Evolutionary conservation across 2,113 vertebrate species (phyloP), one percentile per base, ranked within the genome.

Genomic region (Blennius ocellaris): DNA sequence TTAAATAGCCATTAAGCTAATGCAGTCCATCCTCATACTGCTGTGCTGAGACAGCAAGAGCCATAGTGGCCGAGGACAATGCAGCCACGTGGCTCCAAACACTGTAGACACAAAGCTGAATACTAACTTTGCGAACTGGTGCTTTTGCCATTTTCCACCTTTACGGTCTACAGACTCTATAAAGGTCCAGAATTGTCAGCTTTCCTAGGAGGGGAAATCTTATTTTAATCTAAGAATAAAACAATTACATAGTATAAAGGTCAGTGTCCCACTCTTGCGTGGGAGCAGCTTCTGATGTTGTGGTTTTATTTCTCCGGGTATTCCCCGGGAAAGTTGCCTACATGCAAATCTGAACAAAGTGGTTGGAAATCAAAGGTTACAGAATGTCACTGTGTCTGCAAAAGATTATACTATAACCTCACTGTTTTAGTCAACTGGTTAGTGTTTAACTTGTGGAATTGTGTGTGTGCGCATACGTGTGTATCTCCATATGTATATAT

Each of bases 131-230:
- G 64, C 78, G 78, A 78, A 85, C 60, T 63, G 39, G 44, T 38
- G 41, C 61, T 30, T 60, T 83, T 83, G 75, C 69, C 85, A 81
- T 87, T 85, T 85, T 52, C 69, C 69, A 38, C 44, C 61, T 81
- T 74, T 52, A 78, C 73, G 83, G 81, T 76, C 44, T 21, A 59
- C 16, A 48, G 59, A 39, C 0, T 58, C 47, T 67, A 62, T 77
- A 79, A 80, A 87, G 76, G 72, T 82, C 74, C 55, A 51, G 17
- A 57, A 51, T 56, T 79, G 59, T 81, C 80, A 76, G 66, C 67
- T 75, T 69, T 75, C 73, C 76, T 80, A 4, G 45, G 67, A 78
- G 70, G 48, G 53, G 65, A 64, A 72, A 84, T 47, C 56, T 76
- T 76, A 70, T 84, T 80, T 66, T 61, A 76, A 11, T 53, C 39